Base-by-base conservation (phyloP, 2,888 invertebrate species). In the Drosophila mimetica region DNA sequence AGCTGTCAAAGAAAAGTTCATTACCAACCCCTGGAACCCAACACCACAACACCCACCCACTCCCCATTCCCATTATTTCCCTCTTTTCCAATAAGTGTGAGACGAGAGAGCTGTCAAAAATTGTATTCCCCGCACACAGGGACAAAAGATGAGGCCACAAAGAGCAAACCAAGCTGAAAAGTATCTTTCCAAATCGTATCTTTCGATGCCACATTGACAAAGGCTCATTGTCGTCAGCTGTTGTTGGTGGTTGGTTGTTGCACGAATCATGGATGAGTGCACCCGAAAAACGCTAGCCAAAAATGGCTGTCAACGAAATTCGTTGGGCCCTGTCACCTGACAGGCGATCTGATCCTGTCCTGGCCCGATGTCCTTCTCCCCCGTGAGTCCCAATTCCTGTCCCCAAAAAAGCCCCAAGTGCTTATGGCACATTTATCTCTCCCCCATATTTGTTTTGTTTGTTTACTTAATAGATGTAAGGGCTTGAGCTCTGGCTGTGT, bases 81-180 rank as follows among this genome's bases (percentile, higher is more conserved):
- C 34, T 16, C 18, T 53, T 53, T 8, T 14, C 47, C 28, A 42
- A 39, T 64, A 53, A 71, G 58, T 53, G 37, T 65, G 25, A 44
- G 25, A 61, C 67, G 55, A 55, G 54, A 48, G 55, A 71, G 66
- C 67, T 74, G 77, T 80, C 80, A 74, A 71, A 77, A 74, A 66
- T 66, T 67, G 58, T 76, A 18, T 50, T 18, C 14, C 34, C 5
- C 25, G 18, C 55, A 28, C 13, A n/a, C 36, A 3, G 28, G 37
- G 28, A 46, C 44, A 37, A 60, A 63, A 57, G 67, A 50, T 47
- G 74, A 59, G 75, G 72, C 71, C 79, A 76, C 76, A 79, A 65
- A 55, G 69, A 67, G 52, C 57, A 75, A 67, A 32, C 79, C 70
- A 71, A 74, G 77, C 79, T 71, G 74, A 77, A 80, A 83, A 82